A percentile compares a stretch with the other conserved stretches of the same genome.
Conservation (phyloP, 2,888 invertebrate species). For the Drosophila ezoana region DNA sequence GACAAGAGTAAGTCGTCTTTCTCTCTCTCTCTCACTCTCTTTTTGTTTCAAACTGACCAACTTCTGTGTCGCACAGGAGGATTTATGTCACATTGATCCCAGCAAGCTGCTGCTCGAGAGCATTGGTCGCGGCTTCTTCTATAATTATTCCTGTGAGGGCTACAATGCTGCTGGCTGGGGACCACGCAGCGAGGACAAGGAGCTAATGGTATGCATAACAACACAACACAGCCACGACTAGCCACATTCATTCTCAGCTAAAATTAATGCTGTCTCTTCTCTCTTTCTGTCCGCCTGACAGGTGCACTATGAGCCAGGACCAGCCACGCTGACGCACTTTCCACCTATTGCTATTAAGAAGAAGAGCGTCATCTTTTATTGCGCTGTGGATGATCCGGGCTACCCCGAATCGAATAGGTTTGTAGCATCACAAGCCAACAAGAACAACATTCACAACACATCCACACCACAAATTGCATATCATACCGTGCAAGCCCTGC, state of each 20-base stretch:
- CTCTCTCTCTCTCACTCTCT: not conserved
- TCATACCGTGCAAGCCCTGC: slow-evolving; percentile 79
- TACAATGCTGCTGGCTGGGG: slow-evolving; percentile 96
- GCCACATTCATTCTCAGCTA: not conserved
- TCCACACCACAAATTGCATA: slow-evolving; percentile 65
- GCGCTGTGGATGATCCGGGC: slow-evolving; percentile 93
- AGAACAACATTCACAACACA: slow-evolving; percentile 43
- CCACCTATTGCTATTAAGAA: slow-evolving; percentile 93
- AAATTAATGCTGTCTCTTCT: not conserved
- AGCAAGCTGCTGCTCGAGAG: slow-evolving; percentile 93
- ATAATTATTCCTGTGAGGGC: slow-evolving; percentile 97
- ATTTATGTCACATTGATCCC: slow-evolving; percentile 94
- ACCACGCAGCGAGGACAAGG: slow-evolving; percentile 90
- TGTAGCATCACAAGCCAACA: slow-evolving; percentile 68
- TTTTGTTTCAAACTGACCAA: not conserved
- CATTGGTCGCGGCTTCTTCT: slow-evolving; percentile 95
- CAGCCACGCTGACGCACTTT: slow-evolving; percentile 90
- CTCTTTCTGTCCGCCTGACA: slow-evolving; percentile 33
- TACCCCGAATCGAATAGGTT: slow-evolving; percentile 88
- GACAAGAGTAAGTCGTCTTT: slow-evolving; percentile 72
- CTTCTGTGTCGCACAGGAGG: slow-evolving; percentile 81
- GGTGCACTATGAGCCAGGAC: slow-evolving; percentile 90
- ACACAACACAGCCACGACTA: not conserved
- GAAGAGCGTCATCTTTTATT: slow-evolving; percentile 92
- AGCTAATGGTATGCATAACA: slow-evolving; percentile 88